Evolutionary conservation across 2,888 invertebrate genomes (phyloP).

Genomic region (Tubiluchus corallicola): DNA sequence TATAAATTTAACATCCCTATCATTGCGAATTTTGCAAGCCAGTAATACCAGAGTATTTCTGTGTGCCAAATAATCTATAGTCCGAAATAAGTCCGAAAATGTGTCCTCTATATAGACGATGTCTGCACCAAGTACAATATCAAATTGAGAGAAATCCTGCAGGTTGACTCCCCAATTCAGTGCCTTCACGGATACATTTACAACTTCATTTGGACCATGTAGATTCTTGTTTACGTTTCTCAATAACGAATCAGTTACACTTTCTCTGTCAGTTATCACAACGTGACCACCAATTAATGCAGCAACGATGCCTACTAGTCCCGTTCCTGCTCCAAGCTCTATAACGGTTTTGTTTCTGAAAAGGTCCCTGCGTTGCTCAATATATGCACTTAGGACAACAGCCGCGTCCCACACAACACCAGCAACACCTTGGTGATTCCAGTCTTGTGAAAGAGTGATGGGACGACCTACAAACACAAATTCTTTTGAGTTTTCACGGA

Average conservation of each 20-base stretch:
- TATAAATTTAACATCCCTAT: conserved; percentile 22
- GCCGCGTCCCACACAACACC: conserved; percentile 30
- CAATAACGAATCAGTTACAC: conserved; percentile 17
- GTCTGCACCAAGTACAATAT: not conserved
- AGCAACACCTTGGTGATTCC: conserved; percentile 24
- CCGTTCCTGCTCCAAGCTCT: conserved; percentile 28
- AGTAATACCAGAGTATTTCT: conserved; percentile 17
- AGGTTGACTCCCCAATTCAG: conserved; percentile 23
- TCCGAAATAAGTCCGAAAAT: not conserved
- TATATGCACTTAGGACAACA: conserved; percentile 22
- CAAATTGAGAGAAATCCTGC: conserved; percentile 11
- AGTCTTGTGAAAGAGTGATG: conserved; percentile 22
- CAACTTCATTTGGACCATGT: conserved; percentile 7
- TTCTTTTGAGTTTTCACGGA: conserved; percentile 2
- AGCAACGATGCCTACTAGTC: conserved; percentile 24
- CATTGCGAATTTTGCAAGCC: conserved; percentile 24
- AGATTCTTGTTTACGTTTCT: conserved; percentile 17
- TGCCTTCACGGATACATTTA: conserved; percentile 13
- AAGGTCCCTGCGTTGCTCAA: conserved; percentile 13
- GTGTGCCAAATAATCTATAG: conserved; percentile 14
- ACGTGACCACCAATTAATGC: conserved; percentile 22
- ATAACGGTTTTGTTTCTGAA: conserved; percentile 18
- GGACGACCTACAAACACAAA: conserved; percentile 18
- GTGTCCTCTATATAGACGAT: not conserved
- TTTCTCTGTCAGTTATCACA: conserved; percentile 21